Evolutionary conservation across 2,113 vertebrate genomes (phyloP), one percentile per base, ranked within the genome.

Genomic region (Columba janthina): DNA sequence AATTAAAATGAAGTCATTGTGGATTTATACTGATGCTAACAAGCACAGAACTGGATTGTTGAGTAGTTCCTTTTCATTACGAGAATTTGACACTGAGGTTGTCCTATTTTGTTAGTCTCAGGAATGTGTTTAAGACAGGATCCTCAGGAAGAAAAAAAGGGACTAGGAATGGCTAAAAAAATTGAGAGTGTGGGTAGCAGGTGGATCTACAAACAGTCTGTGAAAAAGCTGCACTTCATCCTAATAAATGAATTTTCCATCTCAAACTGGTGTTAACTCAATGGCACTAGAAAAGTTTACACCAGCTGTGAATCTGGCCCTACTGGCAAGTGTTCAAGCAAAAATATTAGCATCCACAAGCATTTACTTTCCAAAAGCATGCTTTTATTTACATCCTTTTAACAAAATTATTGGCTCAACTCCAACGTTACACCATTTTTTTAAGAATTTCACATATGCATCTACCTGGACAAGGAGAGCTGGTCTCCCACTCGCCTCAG

Each of bases 211-310:
- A 77, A 88, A 25, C 64, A 83, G 54, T 51, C 56, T 85, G 36
- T 56, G 34, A 77, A 93, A 93, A 95, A 86, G 29, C 53, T 83
- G 74, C 29, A 36, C 26, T 88, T 90, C 75, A 77, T 74, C 44
- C 53, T 92, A 77, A 92, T 71, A 93, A 93, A 80, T 84, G 12
- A 83, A 67, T 94, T 94, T 85, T 89, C 88, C 72, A 85, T 88
- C 53, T 53, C 60, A 93, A 88, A 86, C 38, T 31, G 40, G 19
- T 90, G 67, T 84, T 82, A 93, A 78, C 72, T 85, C 61, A 72
- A 70, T 78, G 56, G 10, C 42, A 91, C 51, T 28, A 94, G 75
- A 65, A 77, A 66, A 90, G 61, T 93, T 96, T 77, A 86, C 18
- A 56, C 51, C 91, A 88, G 26, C 57, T 80, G 79, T 90, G 87